A percentile compares a stretch with the other conserved stretches of the same genome.
Evolutionary conservation across 2,888 invertebrate genomes (phyloP).

Genomic region (Drosophila nigricruria): DNA sequence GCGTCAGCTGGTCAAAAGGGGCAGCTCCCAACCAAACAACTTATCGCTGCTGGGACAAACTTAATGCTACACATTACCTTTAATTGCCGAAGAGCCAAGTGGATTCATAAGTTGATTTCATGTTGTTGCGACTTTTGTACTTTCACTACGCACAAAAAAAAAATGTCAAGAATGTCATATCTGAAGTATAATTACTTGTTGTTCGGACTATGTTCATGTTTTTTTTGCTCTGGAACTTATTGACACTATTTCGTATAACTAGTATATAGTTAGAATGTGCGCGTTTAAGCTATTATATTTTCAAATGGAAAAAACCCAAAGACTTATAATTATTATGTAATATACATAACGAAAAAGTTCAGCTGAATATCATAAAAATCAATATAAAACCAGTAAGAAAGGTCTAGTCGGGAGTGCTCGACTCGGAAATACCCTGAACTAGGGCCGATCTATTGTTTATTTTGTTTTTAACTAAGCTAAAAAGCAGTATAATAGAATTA

Average conservation of each 20-base stretch:
- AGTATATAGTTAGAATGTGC: background rate
- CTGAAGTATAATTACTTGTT: background rate
- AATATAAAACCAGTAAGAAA: too few relatives aligned
- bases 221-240: background rate
- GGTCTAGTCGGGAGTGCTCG: too few relatives aligned
- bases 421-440: too few relatives aligned
- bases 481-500: too few relatives aligned
- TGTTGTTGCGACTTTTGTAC: conserved; percentile 12
- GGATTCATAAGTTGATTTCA: conserved; percentile 11
- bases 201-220: background rate
- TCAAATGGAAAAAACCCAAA: background rate
- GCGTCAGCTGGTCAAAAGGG: background rate
- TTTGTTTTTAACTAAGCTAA: too few relatives aligned
- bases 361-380: too few relatives aligned
- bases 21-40: conserved; percentile 2
- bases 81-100: conserved; percentile 27
- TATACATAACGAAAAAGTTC: too few relatives aligned
- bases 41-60: conserved; percentile 16
- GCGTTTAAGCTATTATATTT: background rate
- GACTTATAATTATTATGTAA: background rate
- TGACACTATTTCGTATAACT: conserved; percentile 7
- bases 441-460: too few relatives aligned
- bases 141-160: conserved; percentile 31
- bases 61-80: conserved; percentile 42
- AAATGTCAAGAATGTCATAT: conserved; percentile 19